Conservation (phyloP, 1,140 invertebrate genomes). For the Anastrepha obliqua region DNA sequence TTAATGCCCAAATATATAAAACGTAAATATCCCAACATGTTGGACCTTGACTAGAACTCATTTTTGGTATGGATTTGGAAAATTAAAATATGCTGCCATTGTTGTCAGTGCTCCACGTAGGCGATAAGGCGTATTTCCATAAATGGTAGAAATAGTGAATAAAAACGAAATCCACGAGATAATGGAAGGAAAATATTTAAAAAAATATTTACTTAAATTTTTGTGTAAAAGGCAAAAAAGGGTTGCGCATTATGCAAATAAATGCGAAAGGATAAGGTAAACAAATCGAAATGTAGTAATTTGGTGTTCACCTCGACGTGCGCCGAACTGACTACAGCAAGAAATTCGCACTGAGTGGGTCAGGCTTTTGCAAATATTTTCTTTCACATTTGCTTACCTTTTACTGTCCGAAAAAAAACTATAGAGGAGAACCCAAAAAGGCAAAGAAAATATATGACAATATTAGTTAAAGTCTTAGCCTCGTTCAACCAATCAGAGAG, state of each 20-base stretch:
- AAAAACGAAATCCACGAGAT: not conserved
- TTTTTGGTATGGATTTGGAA: no score
- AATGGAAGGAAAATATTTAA: not conserved
- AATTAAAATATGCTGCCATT: no score
- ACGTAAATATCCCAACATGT: no score
- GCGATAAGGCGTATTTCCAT: no score
- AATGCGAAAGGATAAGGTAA: not conserved
- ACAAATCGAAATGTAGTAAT: not conserved
- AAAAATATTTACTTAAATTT: conserved; percentile 9
- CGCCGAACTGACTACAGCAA: not conserved
- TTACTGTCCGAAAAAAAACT: no score
- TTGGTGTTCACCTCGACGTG: not conserved
- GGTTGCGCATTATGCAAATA: not conserved
- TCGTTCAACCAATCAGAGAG: not conserved
- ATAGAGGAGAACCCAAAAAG: no score
- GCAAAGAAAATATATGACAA: no score
- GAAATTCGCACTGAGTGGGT: not conserved
- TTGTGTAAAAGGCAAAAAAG: not conserved
- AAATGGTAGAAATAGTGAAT: not conserved
- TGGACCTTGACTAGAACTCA: no score
- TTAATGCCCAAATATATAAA: no score
- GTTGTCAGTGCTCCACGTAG: no score
- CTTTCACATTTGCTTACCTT: not conserved
- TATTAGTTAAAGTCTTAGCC: no score
- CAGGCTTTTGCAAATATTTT: not conserved